A percentile compares a stretch with the other conserved stretches of the same genome.
Conservation (phyloP, 2,797 vertebrate species). For the Sebastes jordani region DNA sequence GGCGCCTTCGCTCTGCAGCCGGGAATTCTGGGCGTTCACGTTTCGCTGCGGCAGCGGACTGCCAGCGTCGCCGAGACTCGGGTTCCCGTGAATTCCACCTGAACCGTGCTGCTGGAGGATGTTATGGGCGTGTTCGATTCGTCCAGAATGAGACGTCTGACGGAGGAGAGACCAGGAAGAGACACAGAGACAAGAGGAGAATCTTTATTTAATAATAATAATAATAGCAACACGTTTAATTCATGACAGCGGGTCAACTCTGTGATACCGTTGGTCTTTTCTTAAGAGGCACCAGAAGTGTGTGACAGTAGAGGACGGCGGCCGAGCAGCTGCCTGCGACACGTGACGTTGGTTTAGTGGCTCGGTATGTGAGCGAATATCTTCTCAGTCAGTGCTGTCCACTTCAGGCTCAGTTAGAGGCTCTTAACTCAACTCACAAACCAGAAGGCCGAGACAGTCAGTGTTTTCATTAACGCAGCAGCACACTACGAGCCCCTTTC, state of each 20-base stretch:
- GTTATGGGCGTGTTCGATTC: constrained; percentile 86
- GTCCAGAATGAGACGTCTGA: constrained; percentile 82
- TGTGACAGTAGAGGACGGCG: constrained; percentile 34
- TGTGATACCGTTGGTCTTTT: not conserved
- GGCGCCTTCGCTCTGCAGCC: constrained; percentile 76
- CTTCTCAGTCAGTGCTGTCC: constrained; percentile 31
- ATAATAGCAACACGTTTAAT: not conserved
- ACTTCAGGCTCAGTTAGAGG: constrained; percentile 48
- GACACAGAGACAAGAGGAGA: not conserved
- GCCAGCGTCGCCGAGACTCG: constrained; percentile 79
- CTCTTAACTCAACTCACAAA: constrained; percentile 35
- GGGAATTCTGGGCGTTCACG: constrained; percentile 75
- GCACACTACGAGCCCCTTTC: not conserved
- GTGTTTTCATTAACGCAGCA: not conserved
- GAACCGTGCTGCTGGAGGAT: constrained; percentile 79
- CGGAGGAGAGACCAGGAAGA: not conserved
- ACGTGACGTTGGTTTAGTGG: constrained; percentile 11
- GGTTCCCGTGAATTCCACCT: constrained; percentile 76
- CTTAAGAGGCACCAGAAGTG: constrained; percentile 32
- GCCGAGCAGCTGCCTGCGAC: constrained; percentile 65
- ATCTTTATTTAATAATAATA: not conserved
- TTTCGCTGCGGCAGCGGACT: constrained; percentile 87
- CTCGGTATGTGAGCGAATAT: not conserved
- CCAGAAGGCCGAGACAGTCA: constrained; percentile 66
- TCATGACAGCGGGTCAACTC: not conserved